Base-by-base conservation (phyloP, 2,888 invertebrate species). In the Cheiracanthium punctorium region DNA sequence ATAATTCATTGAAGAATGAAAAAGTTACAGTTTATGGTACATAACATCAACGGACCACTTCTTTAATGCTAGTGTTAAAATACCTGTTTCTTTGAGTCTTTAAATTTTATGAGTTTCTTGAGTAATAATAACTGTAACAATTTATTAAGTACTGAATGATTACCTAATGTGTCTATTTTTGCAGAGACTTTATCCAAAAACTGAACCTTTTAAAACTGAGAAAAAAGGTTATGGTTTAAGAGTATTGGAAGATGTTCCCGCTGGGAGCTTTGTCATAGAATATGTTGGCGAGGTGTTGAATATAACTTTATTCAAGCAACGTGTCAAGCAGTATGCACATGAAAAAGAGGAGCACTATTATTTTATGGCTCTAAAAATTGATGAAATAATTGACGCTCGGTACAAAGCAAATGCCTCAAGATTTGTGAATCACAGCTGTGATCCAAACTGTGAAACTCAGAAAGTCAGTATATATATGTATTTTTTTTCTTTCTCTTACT, bases 361-460 rank as follows among this genome's bases (percentile, higher is more conserved):
- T 92, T 98, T 99, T 92, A 99, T 99, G 98, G 96, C 98, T 0
- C 93, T 99, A 69, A 95, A 97, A 91, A 95, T 96, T 0, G 97
- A 98, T 92, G 95, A 96, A 88, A 95, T 97, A 80, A 99, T 99
- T 87, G 99, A 99, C 93, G 99, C 99, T 0, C 99, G 99, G 0
- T 93, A 94, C 90, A 97, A 96, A 92, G 99, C 99, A 41, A 99
- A 98, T 91, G 95, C 97, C 86, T 98, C 99, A 0, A 93, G 99
- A 58, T 99, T 99, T 91, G 98, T 99, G 90, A 99, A 99, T 92
- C 99, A 99, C 91, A 98, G 98, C 69, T 99, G 99, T 91, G 98
- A 98, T 90, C 99, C 99, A 0, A 99, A 99, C 92, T 96, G 98
- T 2, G 98, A 98, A 92, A 99, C 99, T 0, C 98, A 99, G 92